A percentile compares a stretch with the other conserved stretches of the same genome.
These are phyloP conservation scores for Trisateles emortualis DNA, from an alignment of 2,888 invertebrate genomes.

Conservation along the genomic window DNA sequence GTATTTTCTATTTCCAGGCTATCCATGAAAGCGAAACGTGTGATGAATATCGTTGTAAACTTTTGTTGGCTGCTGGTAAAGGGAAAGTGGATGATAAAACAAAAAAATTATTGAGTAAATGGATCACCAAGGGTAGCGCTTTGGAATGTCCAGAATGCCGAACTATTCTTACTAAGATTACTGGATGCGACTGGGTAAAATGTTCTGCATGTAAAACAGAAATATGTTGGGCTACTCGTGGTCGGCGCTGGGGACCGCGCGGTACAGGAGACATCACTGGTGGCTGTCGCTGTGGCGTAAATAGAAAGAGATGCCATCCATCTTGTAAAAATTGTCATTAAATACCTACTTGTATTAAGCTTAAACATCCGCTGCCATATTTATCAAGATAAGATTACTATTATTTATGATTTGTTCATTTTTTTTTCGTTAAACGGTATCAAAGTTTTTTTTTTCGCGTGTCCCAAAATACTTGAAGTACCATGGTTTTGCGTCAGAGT, in stretches of 20 bases:
- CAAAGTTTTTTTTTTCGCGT: too few species aligned
- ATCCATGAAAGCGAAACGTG: constrained; percentile 93
- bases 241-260: constrained; percentile 88
- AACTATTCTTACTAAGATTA: constrained; percentile 94
- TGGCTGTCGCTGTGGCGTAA: constrained; percentile 94
- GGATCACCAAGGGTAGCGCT: constrained; percentile 94
- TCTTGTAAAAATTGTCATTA: constrained; percentile 95
- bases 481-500: too few species aligned
- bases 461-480: too few species aligned
- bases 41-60: constrained; percentile 91
- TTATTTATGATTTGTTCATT: too few species aligned
- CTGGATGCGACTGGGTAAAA: constrained; percentile 97
- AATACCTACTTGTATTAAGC: too few species aligned
- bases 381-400: too few species aligned
- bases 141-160: constrained; percentile 95
- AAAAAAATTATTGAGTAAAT: constrained; percentile 90
- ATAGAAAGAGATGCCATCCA: constrained; percentile 94
- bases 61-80: constrained; percentile 82
- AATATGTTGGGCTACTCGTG: constrained; percentile 97
- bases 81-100: constrained; percentile 92
- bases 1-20: constrained; percentile 81
- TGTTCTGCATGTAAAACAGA: constrained; percentile 97
- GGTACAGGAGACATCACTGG: constrained; percentile 94
- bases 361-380: too few species aligned
- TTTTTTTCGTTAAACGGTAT: too few species aligned